phyloP scores from a whole-genome alignment of 1,140 invertebrate species.

The Drosophila parvula region DNA sequence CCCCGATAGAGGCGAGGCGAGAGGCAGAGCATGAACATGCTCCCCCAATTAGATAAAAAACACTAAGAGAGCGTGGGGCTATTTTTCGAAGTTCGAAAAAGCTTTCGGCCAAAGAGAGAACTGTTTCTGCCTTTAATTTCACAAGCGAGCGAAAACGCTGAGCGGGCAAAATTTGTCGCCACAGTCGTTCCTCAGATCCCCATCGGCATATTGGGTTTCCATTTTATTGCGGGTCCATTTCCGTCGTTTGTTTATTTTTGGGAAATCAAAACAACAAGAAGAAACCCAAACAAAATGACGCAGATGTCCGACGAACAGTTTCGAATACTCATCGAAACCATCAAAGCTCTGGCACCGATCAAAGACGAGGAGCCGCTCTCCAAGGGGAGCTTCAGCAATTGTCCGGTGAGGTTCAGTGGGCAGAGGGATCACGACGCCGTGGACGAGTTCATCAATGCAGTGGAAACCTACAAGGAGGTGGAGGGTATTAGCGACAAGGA shows the following conservation, averaged over 20 bases:
- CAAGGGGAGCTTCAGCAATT: constrained; percentile 80
- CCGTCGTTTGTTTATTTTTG: constrained; percentile 24
- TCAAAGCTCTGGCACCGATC: constrained; percentile 46
- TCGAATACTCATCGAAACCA: constrained; percentile 66
- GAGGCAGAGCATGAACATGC: not conserved
- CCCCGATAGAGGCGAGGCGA: not conserved
- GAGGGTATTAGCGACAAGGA: constrained; percentile 79
- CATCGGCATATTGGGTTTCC: not conserved
- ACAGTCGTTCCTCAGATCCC: constrained; percentile 6
- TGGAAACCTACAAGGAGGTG: constrained; percentile 77
- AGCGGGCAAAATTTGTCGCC: constrained; percentile 4
- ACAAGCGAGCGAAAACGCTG: constrained; percentile 48
- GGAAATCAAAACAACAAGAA: not conserved
- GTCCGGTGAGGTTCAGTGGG: constrained; percentile 65
- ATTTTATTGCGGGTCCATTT: not conserved
- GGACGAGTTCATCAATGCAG: constrained; percentile 76
- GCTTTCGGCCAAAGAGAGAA: constrained; percentile 20
- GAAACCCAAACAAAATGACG: constrained; percentile 44
- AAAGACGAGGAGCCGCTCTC: constrained; percentile 42
- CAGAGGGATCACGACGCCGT: constrained; percentile 80
- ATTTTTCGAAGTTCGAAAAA: constrained; percentile 61
- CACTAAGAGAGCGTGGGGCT: not conserved
- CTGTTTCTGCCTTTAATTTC: constrained; percentile 36
- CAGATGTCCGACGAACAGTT: constrained; percentile 70
- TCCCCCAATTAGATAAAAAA: not conserved